phyloP scores from a whole-genome alignment of 64 coral and sea anemone species.

The Cladopsammia gracilis region DNA sequence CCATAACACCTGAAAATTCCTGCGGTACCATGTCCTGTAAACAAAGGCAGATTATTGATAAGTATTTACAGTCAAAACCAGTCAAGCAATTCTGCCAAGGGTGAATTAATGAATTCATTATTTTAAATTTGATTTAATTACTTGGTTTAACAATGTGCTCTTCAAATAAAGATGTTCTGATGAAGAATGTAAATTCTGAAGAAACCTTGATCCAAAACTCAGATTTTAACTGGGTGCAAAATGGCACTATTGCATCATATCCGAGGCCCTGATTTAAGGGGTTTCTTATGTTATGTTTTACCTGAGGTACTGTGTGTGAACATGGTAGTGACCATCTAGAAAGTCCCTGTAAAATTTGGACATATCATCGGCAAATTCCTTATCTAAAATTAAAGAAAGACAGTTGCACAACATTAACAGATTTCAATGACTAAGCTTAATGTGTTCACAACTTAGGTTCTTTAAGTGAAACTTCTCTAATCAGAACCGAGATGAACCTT shows the following conservation, averaged over 20 bases:
- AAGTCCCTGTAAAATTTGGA: slow-evolving; percentile 94
- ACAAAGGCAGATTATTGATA: not conserved
- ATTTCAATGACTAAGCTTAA: too few species aligned
- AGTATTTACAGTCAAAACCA: too few species aligned
- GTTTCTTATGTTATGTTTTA: not conserved
- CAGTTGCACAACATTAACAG: not conserved
- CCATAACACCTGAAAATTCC: slow-evolving; percentile 84
- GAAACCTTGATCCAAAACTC: too few species aligned
- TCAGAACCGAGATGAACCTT: not conserved
- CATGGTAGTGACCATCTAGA: slow-evolving; percentile 79
- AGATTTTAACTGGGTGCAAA: too few species aligned
- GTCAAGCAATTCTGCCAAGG: too few species aligned
- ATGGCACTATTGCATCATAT: too few species aligned
- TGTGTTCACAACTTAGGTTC: not conserved
- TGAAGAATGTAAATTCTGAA: too few species aligned
- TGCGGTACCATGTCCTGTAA: slow-evolving; percentile 88
- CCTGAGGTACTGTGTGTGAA: slow-evolving; percentile 87
- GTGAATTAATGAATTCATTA: too few species aligned
- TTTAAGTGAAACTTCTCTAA: not conserved
- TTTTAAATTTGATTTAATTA: too few species aligned
- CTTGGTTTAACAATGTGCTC: too few species aligned
- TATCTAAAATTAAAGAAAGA: slow-evolving; percentile 49
- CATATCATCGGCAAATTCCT: slow-evolving; percentile 87
- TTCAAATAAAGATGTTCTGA: too few species aligned
- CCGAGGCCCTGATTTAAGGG: too few species aligned